A percentile compares a stretch with the other conserved stretches of the same genome.
These are phyloP conservation scores for Mythimna vitellina DNA, from an alignment of 2,888 invertebrate genomes.

Conservation along the genomic window DNA sequence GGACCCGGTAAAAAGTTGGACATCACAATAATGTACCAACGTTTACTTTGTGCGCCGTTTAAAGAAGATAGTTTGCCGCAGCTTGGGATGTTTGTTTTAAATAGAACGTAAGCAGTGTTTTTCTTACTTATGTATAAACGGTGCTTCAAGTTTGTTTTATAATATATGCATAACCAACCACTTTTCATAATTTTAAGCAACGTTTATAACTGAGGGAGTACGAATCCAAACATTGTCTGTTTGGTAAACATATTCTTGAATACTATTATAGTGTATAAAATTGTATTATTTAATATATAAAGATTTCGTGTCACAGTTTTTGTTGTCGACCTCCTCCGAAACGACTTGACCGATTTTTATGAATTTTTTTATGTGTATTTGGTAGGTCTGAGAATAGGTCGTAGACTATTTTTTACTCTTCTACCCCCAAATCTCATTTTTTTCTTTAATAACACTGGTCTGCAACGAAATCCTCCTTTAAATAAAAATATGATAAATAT, in stretches of 20 bases:
- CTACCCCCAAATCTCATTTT: too few relatives aligned
- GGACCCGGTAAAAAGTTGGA: constrained; percentile 60
- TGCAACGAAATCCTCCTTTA: too few relatives aligned
- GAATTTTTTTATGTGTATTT: too few relatives aligned
- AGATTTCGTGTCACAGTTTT: too few relatives aligned
- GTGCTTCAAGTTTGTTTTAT: background rate
- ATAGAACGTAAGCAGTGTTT: background rate
- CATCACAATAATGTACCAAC: constrained; percentile 59
- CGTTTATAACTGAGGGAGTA: background rate
- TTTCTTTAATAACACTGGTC: too few relatives aligned
- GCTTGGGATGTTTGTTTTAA: constrained; percentile 15
- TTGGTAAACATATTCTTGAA: background rate
- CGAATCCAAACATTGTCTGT: background rate
- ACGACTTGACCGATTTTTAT: too few relatives aligned
- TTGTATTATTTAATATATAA: too few relatives aligned
- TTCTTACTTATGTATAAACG: background rate
- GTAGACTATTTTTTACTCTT: too few relatives aligned
- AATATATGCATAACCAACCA: background rate
- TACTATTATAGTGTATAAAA: background rate
- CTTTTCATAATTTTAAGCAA: background rate
- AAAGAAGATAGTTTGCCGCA: constrained; percentile 18
- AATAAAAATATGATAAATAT: too few relatives aligned
- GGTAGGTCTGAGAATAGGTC: too few relatives aligned
- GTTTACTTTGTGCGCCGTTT: constrained; percentile 38
- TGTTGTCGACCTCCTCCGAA: too few relatives aligned